Evolutionary conservation across 2,113 vertebrate genomes (phyloP).

Genomic region (Crotalus helleri): DNA sequence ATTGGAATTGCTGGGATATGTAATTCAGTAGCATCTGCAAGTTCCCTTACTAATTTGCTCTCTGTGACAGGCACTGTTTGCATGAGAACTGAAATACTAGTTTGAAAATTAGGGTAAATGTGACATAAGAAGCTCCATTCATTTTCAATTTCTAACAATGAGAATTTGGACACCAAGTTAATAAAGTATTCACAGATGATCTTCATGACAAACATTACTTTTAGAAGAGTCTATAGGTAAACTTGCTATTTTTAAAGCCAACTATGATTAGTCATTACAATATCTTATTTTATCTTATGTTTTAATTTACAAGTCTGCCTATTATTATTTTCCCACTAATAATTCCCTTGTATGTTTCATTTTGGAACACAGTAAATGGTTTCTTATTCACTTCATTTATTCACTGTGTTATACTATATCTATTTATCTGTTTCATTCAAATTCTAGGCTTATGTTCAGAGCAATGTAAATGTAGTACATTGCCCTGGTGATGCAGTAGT

Average conservation of each 20-base stretch:
- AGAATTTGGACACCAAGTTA: background rate
- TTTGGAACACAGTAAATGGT: background rate
- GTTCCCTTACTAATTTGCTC: background rate
- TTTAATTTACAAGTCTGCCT: too few relatives aligned
- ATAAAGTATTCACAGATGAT: background rate
- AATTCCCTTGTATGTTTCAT: background rate
- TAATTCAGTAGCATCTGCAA: background rate
- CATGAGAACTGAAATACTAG: background rate
- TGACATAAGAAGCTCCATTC: background rate
- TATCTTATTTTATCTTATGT: background rate
- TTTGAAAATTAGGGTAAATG: background rate
- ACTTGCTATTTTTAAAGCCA: background rate
- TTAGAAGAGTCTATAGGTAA: background rate
- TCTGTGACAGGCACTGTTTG: background rate
- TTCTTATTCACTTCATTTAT: background rate
- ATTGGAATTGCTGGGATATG: background rate
- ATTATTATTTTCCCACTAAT: constrained; percentile 14
- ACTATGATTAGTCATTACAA: background rate
- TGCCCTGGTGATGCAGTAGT: too few relatives aligned
- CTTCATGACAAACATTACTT: background rate
- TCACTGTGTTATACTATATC: background rate
- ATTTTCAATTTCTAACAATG: background rate
- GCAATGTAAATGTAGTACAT: too few relatives aligned
- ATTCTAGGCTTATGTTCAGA: background rate
- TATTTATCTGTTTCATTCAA: background rate